Evolutionary conservation across 2,888 invertebrate species (phyloP).

Genomic region (Helobdella robusta): DNA sequence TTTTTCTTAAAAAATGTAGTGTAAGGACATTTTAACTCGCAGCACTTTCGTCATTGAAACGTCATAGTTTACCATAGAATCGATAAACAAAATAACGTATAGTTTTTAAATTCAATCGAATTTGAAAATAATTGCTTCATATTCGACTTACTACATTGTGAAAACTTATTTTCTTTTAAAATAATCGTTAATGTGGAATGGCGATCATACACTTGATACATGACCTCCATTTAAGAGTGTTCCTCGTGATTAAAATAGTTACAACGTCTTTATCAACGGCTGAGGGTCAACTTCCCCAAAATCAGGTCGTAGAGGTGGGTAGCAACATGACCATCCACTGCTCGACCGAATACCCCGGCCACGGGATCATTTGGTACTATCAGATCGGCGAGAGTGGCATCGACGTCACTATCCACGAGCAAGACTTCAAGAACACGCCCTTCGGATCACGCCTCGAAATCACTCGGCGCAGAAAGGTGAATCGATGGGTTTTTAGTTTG

Average conservation of each 20-base stretch:
- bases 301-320: not conserved
- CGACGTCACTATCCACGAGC: not conserved
- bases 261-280: too few relatives aligned
- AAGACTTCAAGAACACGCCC: not conserved
- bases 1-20: too few relatives aligned
- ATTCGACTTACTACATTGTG: not conserved
- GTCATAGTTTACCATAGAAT: too few relatives aligned
- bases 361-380: constrained; percentile 8
- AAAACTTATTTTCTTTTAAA: not conserved
- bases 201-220: not conserved
- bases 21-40: too few relatives aligned
- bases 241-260: not conserved
- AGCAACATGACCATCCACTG: not conserved
- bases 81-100: too few relatives aligned
- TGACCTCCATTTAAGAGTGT: not conserved
- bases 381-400: constrained; percentile 1
- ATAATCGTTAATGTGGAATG: not conserved
- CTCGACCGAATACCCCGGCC: not conserved
- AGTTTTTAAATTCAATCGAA: too few relatives aligned
- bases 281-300: too few relatives aligned
- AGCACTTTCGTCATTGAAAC: too few relatives aligned
- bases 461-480: not conserved
- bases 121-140: not conserved
- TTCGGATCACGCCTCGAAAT: constrained; percentile 4
- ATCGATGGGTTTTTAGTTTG: constrained; percentile 8